Percentiles rank a stretch among this genome's conserved stretches.
These are phyloP conservation scores for Oryzaephilus surinamensis DNA, from an alignment of 1,140 invertebrate species.

Conservation along the genomic window DNA sequence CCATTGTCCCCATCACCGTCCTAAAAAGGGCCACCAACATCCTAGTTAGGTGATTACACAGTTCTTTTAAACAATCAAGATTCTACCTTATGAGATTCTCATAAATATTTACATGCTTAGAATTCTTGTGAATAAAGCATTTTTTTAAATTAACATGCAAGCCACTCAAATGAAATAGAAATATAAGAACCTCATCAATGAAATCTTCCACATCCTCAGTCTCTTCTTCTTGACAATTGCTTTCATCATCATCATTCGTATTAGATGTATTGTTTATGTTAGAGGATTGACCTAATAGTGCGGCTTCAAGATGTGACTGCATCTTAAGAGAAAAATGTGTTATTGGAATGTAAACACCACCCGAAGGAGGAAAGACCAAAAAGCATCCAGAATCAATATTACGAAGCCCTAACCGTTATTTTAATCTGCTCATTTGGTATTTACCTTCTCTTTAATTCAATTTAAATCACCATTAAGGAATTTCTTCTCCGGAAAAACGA, in stretches of 20 bases:
- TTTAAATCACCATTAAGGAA: too few relatives aligned
- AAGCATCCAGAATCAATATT: too few relatives aligned
- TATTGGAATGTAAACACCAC: too few relatives aligned
- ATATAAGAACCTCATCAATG: conserved; percentile 41
- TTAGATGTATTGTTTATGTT: conserved; percentile 18
- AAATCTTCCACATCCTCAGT: conserved; percentile 45
- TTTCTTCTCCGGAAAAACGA: too few relatives aligned
- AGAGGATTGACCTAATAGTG: conserved; percentile 33
- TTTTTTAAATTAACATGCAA: conserved; percentile 3
- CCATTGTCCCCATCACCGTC: conserved; percentile 42
- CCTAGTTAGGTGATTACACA: conserved; percentile 4
- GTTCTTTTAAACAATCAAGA: too few relatives aligned
- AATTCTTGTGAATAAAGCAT: too few relatives aligned
- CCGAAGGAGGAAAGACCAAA: too few relatives aligned
- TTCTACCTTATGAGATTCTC: too few relatives aligned
- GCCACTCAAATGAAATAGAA: neutral
- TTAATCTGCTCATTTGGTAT: too few relatives aligned
- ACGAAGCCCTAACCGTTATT: too few relatives aligned
- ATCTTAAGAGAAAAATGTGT: conserved; percentile 24
- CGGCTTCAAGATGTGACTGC: conserved; percentile 36
- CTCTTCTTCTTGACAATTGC: conserved; percentile 45
- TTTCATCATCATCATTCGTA: conserved; percentile 30
- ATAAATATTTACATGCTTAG: too few relatives aligned
- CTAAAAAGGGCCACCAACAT: conserved; percentile 31
- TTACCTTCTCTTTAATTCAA: too few relatives aligned